These are phyloP conservation scores for Mactromeris polynyma DNA, from an alignment of 2,888 invertebrate genomes.

Conservation along the genomic window DNA sequence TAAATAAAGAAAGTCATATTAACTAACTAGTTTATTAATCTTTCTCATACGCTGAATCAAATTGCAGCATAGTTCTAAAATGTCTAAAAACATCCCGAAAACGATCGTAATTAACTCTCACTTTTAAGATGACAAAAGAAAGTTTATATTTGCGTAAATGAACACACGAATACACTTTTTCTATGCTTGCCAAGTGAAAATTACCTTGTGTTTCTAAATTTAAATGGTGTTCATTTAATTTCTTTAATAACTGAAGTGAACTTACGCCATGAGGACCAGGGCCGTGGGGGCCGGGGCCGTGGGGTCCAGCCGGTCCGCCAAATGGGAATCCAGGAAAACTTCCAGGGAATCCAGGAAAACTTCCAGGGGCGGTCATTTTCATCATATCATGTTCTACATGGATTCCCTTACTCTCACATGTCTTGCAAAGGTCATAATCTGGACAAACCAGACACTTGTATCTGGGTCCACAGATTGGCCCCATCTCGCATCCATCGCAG, in stretches of 20 bases:
- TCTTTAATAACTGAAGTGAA: neutral
- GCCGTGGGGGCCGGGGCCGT: slow-evolving; percentile 50
- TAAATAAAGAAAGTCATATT: neutral
- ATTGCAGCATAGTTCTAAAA: too few species aligned
- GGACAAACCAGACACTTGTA: slow-evolving; percentile 94
- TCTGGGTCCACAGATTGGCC: slow-evolving; percentile 91
- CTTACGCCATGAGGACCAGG: slow-evolving; percentile 65
- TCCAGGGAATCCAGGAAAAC: slow-evolving; percentile 63
- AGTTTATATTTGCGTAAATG: too few species aligned
- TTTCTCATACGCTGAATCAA: too few species aligned
- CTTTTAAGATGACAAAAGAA: too few species aligned
- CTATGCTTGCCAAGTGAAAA: too few species aligned
- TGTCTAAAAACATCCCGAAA: too few species aligned
- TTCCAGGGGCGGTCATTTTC: slow-evolving; percentile 88
- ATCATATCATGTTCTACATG: slow-evolving; percentile 94
- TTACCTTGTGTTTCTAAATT: neutral
- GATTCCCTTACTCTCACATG: slow-evolving; percentile 90
- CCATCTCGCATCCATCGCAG: slow-evolving; percentile 92
- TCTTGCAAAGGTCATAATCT: slow-evolving; percentile 94
- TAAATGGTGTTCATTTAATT: neutral
- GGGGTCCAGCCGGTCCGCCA: slow-evolving; percentile 47
- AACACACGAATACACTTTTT: too few species aligned
- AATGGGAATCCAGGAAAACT: slow-evolving; percentile 57
- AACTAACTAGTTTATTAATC: neutral
- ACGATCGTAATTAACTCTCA: too few species aligned